Percentiles rank a stretch among this genome's conserved stretches.
Evolutionary conservation across 2,113 vertebrate species (phyloP).

Genomic region (Pachycephala philippinensis): DNA sequence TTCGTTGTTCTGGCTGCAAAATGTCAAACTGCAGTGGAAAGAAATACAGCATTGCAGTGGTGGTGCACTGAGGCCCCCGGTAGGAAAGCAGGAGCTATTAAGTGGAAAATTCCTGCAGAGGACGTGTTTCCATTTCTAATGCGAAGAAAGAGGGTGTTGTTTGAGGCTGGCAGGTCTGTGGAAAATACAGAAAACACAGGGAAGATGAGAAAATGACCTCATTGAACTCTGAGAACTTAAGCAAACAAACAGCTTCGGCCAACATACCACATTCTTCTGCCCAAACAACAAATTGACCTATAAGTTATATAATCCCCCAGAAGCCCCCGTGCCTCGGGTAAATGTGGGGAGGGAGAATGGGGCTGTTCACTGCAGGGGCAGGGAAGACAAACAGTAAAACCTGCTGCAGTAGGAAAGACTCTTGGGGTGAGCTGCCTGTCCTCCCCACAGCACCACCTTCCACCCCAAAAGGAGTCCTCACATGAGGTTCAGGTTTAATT

Average conservation of each 20-base stretch:
- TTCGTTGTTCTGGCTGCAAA: conserved; percentile 75
- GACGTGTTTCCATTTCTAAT: conserved; percentile 81
- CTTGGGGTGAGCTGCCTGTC: not conserved
- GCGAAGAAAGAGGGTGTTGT: conserved; percentile 82
- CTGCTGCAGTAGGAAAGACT: not conserved
- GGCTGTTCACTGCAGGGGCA: not conserved
- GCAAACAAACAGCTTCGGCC: conserved; percentile 63
- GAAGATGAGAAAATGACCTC: conserved; percentile 79
- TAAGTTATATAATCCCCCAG: conserved; percentile 12
- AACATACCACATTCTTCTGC: conserved; percentile 30
- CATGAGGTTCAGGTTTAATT: not conserved
- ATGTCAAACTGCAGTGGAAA: conserved; percentile 78
- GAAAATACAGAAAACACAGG: conserved; percentile 74
- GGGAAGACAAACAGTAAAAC: not conserved
- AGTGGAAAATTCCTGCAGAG: conserved; percentile 85
- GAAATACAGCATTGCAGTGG: conserved; percentile 79
- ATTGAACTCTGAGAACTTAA: conserved; percentile 70
- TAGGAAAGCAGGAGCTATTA: conserved; percentile 73
- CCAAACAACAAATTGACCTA: conserved; percentile 5
- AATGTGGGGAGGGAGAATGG: not conserved
- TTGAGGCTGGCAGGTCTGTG: conserved; percentile 74
- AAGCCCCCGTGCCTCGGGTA: not conserved
- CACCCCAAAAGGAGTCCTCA: not conserved
- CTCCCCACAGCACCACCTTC: not conserved
- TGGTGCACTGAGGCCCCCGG: conserved; percentile 74